Conservation (phyloP, 2,797 vertebrate genomes). For the Hozukius guyotensis region DNA sequence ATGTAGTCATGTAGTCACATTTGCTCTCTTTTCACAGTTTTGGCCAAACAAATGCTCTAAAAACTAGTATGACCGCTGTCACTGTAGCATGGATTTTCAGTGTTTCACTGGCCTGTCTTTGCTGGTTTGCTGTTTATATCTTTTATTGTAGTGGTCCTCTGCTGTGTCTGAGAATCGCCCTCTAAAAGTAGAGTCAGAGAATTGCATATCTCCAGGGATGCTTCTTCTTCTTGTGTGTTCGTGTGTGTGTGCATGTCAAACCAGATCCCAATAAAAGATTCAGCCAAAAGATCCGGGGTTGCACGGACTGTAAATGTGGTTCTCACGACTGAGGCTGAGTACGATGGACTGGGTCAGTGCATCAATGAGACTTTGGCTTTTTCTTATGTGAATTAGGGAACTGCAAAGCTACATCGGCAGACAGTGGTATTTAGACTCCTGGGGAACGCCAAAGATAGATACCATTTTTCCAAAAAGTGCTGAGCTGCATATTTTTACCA, state of each 20-base stretch:
- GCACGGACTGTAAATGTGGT: conserved; percentile 64
- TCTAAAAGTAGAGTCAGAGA: conserved; percentile 48
- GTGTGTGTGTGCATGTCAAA: conserved; percentile 40
- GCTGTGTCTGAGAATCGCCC: conserved; percentile 68
- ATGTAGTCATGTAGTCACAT: background rate
- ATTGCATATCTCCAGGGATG: conserved; percentile 69
- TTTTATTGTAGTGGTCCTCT: conserved; percentile 50
- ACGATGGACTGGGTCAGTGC: conserved; percentile 48
- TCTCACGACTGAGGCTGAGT: conserved; percentile 69
- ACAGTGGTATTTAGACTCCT: conserved; percentile 28
- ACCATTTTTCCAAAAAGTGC: background rate
- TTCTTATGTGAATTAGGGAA: conserved; percentile 64
- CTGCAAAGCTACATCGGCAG: conserved; percentile 43
- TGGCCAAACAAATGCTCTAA: conserved; percentile 7
- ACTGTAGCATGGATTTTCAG: background rate
- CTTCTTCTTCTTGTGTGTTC: conserved; percentile 26
- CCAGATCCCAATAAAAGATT: conserved; percentile 70
- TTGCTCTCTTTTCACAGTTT: conserved; percentile 26
- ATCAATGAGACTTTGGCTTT: conserved; percentile 64
- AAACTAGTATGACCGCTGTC: conserved; percentile 6
- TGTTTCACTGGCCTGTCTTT: conserved; percentile 15
- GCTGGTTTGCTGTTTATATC: conserved; percentile 49
- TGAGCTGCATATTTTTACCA: background rate
- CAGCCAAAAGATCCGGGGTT: conserved; percentile 71
- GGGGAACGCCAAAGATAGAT: conserved; percentile 30